Base-by-base conservation (phyloP, 1,140 invertebrate genomes). In the Saccostrea glomerata region DNA sequence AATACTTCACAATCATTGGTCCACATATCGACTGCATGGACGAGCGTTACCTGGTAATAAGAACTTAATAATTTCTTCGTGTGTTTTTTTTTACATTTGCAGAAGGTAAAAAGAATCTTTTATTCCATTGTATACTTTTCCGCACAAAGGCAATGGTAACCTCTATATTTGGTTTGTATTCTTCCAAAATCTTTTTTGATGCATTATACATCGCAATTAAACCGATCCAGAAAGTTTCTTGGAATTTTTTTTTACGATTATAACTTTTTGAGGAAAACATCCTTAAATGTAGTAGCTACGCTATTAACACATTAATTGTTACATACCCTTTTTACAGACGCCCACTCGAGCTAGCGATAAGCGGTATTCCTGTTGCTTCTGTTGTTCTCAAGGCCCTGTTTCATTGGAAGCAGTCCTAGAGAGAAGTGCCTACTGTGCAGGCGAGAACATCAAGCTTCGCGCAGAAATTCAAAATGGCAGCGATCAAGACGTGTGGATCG, bases 21-120 rank as follows among this genome's bases (percentile, higher is more conserved):
- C 97, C 97, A 17, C 97, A 97, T 92, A 97, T 97, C 91, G 97
- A 98, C 94, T 98, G 97, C 93, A 97, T 97, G 97, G 97, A 98
- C 88, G 97, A 98, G 92, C 97, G 97, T 94, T 97, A 97, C 94
- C 95, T 98, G 95, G 97, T 97, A 95, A 96, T 95, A 88, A 11
- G 23, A 6, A 23, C 17, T 13, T n/a, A 47, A 47, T 20, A 15
- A 47, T 40, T 82, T 36, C 25, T 25, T 30, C 25, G 23, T 23
- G 36, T 47, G 47, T 9, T 0, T 6, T 47, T 47, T 47, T 47
- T 7, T 47, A 6, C 47, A 47, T 47, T 47, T 47, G 47, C 30
- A 36, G 30, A 36, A 36, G 30, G 30, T 36, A 36, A 0, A 36
- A 36, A 36, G 30, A 36, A 36, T 7, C 47, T 47, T 47, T 47